Percentiles rank a stretch among this genome's conserved stretches.
phyloP scores from a whole-genome alignment of 92 coral and sea anemone genomes.

The Heliopora coerulea region DNA sequence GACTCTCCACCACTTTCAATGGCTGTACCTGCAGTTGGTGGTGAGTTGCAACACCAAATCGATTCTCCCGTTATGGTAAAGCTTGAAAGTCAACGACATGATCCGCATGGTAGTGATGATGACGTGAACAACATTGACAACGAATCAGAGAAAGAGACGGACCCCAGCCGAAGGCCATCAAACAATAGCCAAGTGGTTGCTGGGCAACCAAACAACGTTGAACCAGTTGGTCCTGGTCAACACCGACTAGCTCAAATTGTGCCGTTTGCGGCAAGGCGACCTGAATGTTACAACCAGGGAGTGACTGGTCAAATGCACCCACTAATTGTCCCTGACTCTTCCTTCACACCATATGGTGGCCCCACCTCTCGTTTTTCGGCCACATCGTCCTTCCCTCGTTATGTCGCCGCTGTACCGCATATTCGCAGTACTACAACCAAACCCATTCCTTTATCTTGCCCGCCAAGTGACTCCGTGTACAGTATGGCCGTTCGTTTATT shows the following conservation, averaged over 20 bases:
- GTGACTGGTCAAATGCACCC: not conserved
- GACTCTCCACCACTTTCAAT: conserved; percentile 29
- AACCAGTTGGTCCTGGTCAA: not conserved
- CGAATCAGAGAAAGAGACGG: not conserved
- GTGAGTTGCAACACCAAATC: not conserved
- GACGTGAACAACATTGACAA: conserved; percentile 1
- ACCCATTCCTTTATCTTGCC: conserved; percentile 55
- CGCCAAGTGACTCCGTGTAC: conserved; percentile 68
- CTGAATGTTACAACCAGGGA: not conserved
- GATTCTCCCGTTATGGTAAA: conserved; percentile 23
- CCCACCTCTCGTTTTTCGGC: not conserved
- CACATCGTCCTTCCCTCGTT: not conserved
- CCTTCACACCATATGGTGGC: not conserved
- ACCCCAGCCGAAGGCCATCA: conserved; percentile 7
- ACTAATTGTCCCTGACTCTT: not conserved
- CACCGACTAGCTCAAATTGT: not conserved
- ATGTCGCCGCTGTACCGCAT: conserved; percentile 33
- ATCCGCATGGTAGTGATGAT: not conserved
- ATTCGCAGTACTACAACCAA: conserved; percentile 11
- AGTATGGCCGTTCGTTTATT: conserved; percentile 73
- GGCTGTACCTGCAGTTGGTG: not conserved
- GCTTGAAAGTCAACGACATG: conserved; percentile 17
- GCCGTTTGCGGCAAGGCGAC: not conserved
- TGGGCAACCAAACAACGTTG: conserved; percentile 13
- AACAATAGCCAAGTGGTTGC: conserved; percentile 6